Conservation (phyloP, 2,113 vertebrate genomes). For the Mus pahari region DNA sequence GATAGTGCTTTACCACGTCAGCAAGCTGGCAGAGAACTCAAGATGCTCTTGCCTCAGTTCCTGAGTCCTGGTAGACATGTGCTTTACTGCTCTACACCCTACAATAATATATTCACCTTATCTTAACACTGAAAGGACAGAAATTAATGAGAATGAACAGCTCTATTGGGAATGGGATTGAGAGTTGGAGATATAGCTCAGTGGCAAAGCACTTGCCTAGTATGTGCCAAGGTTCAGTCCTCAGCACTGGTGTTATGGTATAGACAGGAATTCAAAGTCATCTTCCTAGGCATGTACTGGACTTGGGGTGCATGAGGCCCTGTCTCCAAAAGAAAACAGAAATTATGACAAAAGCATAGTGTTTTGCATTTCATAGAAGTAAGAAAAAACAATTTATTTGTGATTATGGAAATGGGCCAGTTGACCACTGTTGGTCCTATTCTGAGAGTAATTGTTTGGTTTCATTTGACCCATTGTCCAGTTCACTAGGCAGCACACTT, state of each 20-base stretch:
- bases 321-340: not conserved
- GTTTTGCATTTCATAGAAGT: constrained; percentile 68
- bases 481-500: not conserved
- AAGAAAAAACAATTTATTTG: constrained; percentile 75
- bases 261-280: not conserved
- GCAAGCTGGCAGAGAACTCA: not conserved
- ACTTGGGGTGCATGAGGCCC: not conserved
- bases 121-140: constrained; percentile 79
- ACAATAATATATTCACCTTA: constrained; percentile 50
- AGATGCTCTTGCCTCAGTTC: not conserved
- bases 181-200: not conserved
- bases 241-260: not conserved
- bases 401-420: constrained; percentile 64
- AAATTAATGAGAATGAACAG: constrained; percentile 83
- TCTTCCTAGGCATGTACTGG: not conserved
- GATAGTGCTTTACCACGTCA: not conserved
- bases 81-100: not conserved
- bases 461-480: constrained; percentile 65
- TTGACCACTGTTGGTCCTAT: constrained; percentile 52
- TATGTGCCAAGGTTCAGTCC: not conserved
- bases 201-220: not conserved
- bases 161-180: constrained; percentile 80
- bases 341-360: not conserved
- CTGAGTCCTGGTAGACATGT: not conserved
- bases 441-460: constrained; percentile 71